A percentile compares a stretch with the other conserved stretches of the same genome.
phyloP scores from a whole-genome alignment of 2,888 invertebrate genomes.

The Apodemia duryi region DNA sequence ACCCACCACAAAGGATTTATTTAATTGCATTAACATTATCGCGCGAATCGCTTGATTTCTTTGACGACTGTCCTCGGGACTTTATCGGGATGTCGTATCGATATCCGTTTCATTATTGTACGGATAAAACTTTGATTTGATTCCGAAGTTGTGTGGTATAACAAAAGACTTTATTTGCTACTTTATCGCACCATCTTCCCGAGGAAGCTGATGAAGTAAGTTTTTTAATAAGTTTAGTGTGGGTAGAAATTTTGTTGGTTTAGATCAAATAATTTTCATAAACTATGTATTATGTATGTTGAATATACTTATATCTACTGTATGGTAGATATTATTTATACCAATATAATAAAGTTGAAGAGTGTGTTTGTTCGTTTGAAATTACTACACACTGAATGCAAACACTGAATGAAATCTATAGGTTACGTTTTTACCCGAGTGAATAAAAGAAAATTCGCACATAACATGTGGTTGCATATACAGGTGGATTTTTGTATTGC shows the following conservation, averaged over 20 bases:
- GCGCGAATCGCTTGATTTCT: conserved; percentile 25
- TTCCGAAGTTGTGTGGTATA: conserved; percentile 57
- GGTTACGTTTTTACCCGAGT: too few relatives aligned
- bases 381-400: too few relatives aligned
- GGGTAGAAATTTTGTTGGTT: conserved; percentile 16
- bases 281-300: too few relatives aligned
- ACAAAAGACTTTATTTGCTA: conserved; percentile 60
- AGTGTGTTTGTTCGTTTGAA: too few relatives aligned
- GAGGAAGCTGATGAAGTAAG: conserved; percentile 38
- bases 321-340: too few relatives aligned
- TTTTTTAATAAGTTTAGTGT: conserved; percentile 35
- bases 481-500: too few relatives aligned
- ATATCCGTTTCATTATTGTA: conserved; percentile 70
- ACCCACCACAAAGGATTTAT: conserved; percentile 3
- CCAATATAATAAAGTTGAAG: too few relatives aligned
- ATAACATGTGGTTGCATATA: too few relatives aligned
- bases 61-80: conserved; percentile 46
- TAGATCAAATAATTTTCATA: not conserved
- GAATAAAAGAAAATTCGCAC: too few relatives aligned
- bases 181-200: conserved; percentile 46
- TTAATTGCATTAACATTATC: conserved; percentile 12
- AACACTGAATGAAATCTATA: too few relatives aligned
- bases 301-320: too few relatives aligned
- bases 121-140: conserved; percentile 74
- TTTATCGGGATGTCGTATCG: conserved; percentile 56